phyloP scores from a whole-genome alignment of 1,140 invertebrate species.

The Drosophila nebulosa region DNA sequence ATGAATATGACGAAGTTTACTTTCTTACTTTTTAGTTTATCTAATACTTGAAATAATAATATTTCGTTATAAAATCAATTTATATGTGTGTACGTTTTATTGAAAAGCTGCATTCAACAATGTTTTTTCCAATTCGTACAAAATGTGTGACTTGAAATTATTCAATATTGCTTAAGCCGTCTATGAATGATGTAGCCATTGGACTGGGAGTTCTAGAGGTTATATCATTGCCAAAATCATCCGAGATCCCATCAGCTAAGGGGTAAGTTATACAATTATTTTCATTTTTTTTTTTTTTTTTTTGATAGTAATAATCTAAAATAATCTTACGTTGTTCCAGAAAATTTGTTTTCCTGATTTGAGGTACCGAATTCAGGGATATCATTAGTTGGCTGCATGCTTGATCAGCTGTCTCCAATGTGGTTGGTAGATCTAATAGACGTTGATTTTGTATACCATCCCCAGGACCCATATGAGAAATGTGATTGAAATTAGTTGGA shows the following conservation, averaged over 20 bases:
- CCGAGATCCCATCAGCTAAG: conserved; percentile 58
- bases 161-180: conserved; percentile 70
- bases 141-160: conserved; percentile 60
- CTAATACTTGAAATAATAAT: background rate
- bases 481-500: conserved; percentile 99
- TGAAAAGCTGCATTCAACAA: background rate
- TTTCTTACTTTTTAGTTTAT: too few relatives aligned
- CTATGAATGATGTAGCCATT: conserved; percentile 61
- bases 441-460: conserved; percentile 96
- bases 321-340: conserved; percentile 61
- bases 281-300: background rate
- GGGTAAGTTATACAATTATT: conserved; percentile 9
- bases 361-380: conserved; percentile 60
- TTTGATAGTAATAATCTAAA: conserved; percentile 8
- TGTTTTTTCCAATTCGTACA: background rate
- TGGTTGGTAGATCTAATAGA: conserved; percentile 94
- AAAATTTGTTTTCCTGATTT: conserved; percentile 66
- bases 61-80: background rate
- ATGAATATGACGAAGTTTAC: too few relatives aligned
- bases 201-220: conserved; percentile 62
- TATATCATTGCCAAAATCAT: conserved; percentile 64
- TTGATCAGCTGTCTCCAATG: conserved; percentile 88
- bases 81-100: conserved; percentile 1
- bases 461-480: conserved; percentile 99
- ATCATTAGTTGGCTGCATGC: conserved; percentile 56